Evolutionary conservation across 2,888 invertebrate species (phyloP), one percentile per base, ranked within the genome.

Genomic region (Andrena dorsata): DNA sequence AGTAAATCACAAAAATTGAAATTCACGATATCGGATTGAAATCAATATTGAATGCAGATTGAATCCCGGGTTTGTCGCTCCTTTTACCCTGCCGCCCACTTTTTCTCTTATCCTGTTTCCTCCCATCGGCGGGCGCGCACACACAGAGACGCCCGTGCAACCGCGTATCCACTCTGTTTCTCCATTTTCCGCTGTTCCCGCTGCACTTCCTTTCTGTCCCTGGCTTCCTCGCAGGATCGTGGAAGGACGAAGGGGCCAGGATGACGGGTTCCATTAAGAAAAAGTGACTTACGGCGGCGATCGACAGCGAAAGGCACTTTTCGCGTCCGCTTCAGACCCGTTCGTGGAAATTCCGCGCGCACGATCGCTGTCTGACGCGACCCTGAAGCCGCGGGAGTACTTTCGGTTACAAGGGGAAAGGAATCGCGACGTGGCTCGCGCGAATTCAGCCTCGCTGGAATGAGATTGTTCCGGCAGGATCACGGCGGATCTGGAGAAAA

Each of bases 21-120:
- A 91, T 90, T 85, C 86, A 76, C 88, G 89, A 87, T 92, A 92
- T 93, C 92, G 90, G 90, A 93, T 92, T 91, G 92, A 84, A 92
- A 93, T 93, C 92, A 92, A 93, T 93, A 92, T 92, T 91, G 92
- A 92, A 92, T 92, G 91, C 90, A 92, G 92, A 92, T 92, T 91
- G 92, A 92, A 92, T 92, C 86, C 86, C 76, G 76, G 83, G 75
- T 63, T 63, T 85, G 80, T 85, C 75, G 71, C 51, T 80, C 61
- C 73, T 83, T 75, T 79, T 68, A 26, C 73, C 64, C 23, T 16
- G 72, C 63, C 30, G 32, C 71, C 6, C 69, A 30, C 61, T 23
- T 53, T 74, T 47, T 66, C 73, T 47, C 61, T 64, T 74, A 51
- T 76, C 76, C 69, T 49, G 51, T 76, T 66, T 71, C 71, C 56